Evolutionary conservation across 53 echinoderm and acorn worm species (phyloP).

Genomic region (Mesocentrotus franciscanus): DNA sequence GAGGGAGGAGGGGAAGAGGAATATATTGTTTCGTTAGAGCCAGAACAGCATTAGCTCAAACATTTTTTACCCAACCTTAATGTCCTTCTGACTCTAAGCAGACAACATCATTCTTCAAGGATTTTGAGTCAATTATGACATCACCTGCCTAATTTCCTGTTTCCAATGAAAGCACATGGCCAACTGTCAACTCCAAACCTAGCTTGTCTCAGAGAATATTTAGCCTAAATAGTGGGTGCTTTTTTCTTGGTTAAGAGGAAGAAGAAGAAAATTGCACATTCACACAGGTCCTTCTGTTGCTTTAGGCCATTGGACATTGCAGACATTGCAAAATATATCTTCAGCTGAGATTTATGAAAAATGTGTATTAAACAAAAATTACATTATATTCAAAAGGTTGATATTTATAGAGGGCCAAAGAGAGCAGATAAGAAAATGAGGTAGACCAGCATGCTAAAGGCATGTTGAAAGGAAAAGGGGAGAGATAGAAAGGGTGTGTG

Average conservation of each 20-base stretch:
- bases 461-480: neutral
- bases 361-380: neutral
- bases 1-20: neutral
- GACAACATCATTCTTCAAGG: conserved; percentile 8
- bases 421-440: too few species aligned
- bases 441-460: too few species aligned
- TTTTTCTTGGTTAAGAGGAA: neutral
- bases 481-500: neutral
- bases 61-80: neutral
- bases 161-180: conserved; percentile 18
- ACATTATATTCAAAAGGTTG: neutral
- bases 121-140: conserved; percentile 56
- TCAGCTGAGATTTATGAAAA: neutral
- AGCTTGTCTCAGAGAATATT: neutral
- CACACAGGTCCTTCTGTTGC: neutral
- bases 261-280: neutral
- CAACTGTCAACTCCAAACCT: conserved; percentile 11
- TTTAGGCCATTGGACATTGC: neutral
- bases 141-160: conserved; percentile 64
- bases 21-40: neutral
- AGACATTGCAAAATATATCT: neutral
- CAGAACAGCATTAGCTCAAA: too few species aligned
- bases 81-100: neutral
- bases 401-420: neutral
- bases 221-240: neutral